Percentiles rank a stretch among this genome's conserved stretches.
phyloP scores from a whole-genome alignment of 2,113 vertebrate genomes.

The Eptesicus fuscus region DNA sequence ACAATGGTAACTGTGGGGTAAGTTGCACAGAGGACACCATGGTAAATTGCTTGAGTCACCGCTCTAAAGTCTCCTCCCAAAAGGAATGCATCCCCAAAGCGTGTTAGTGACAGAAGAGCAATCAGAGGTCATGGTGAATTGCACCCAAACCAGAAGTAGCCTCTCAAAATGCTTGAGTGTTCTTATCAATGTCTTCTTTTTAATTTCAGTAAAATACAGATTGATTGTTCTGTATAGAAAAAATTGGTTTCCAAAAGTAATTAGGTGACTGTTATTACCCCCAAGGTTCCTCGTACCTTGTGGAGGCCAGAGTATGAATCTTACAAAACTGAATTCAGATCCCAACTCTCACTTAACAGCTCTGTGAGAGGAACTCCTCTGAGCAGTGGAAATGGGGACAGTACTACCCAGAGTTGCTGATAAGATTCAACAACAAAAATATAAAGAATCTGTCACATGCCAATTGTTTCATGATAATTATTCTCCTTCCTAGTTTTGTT shows the following conservation, averaged over 20 bases:
- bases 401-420: background rate
- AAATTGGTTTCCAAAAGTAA: background rate
- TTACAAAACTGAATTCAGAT: background rate
- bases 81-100: background rate
- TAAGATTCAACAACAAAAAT: background rate
- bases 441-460: background rate
- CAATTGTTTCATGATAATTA: background rate
- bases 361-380: background rate
- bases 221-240: background rate
- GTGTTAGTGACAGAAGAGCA: background rate
- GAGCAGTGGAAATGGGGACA: accelerated
- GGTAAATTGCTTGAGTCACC: background rate
- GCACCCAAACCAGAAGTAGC: background rate
- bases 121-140: background rate
- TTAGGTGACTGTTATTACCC: background rate
- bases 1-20: background rate
- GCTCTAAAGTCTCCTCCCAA: background rate
- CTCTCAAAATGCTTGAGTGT: background rate
- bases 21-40: background rate
- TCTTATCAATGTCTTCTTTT: background rate
- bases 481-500: background rate
- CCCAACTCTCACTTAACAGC: background rate
- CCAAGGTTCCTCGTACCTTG: background rate
- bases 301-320: background rate
- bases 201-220: background rate